Base-by-base conservation (phyloP, 1,140 invertebrate species). In the Coptotermes formosanus region DNA sequence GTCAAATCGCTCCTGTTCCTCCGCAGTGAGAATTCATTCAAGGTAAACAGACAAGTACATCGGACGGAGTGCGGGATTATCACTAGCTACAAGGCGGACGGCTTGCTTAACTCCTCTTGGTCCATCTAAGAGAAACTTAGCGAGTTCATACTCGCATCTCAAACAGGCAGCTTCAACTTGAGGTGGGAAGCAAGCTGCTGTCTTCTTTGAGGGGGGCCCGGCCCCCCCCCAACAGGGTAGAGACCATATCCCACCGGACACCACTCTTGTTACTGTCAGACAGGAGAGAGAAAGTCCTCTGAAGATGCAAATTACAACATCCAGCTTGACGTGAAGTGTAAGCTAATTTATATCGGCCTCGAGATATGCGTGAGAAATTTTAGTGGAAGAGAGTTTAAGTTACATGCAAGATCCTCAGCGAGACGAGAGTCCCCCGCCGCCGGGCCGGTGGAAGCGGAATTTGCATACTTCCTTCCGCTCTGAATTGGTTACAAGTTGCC, bases 301-400 rank as follows among this genome's bases (percentile, higher is more conserved):
- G 64, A 30, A 30, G 25, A 75, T 75, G 64, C 64, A 75, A 75
- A 75, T 75, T 75, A 75, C 64, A n/a, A 75, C 64, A 75, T 75
- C 64, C n/a, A 75, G 64, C 64, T 75, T 75, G 64, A 75, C 64
- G n/a, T 75, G 64, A 30, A 75, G 64, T 75, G 64, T 75, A 75
- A 75, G 64, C n/a, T 30, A 75, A 75, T 75, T 75, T 30, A 75
- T 75, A 75, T 75, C 64, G 25, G 64, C 64, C 64, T 75, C 64
- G 7, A 75, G 64, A 75, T 75, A 75, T 30, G 64, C 64, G 64
- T 75, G 64, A 75, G 64, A 75, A 75, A 75, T 30, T 75, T 75
- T 30, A 75, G 64, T n/a, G 64, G 25, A 75, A 75, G 6, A 30
- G 25, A 75, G 64, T 75, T 75, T 75, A n/a, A 30, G 64, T 75